A percentile compares a stretch with the other conserved stretches of the same genome.
Evolutionary conservation across 2,797 vertebrate genomes (phyloP).

Genomic region (Lepilemur ruficaudatus): DNA sequence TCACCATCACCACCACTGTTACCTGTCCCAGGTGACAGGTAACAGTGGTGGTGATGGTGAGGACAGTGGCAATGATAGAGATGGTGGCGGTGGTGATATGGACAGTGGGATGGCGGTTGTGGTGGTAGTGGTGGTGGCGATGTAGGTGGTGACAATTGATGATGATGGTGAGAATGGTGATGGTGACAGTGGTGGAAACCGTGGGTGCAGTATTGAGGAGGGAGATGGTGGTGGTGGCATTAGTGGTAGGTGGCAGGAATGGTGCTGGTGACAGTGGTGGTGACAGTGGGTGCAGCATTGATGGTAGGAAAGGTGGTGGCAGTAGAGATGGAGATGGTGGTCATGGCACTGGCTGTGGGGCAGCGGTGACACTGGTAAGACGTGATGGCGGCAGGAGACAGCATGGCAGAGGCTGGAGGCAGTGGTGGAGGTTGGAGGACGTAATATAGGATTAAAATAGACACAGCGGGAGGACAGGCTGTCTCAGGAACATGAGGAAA

Average conservation of each 20-base stretch:
- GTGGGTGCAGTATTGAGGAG: not conserved
- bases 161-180: not conserved
- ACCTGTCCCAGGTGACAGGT: too few species aligned
- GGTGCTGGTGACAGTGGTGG: not conserved
- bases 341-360: too few species aligned
- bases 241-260: too few species aligned
- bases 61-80: not conserved
- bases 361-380: not conserved
- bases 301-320: not conserved
- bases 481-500: not conserved
- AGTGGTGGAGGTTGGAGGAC: too few species aligned
- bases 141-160: not conserved
- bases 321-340: not conserved
- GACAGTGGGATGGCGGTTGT: not conserved
- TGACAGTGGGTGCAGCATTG: not conserved
- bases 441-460: not conserved
- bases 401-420: rapidly evolving
- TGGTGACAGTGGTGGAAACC: not conserved
- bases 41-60: not conserved
- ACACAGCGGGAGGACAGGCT: not conserved
- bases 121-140: not conserved
- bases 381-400: not conserved
- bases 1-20: too few species aligned
- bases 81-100: not conserved
- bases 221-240: not conserved